Conservation (phyloP, 2,888 invertebrate species). For the Tiliacea aurago region DNA sequence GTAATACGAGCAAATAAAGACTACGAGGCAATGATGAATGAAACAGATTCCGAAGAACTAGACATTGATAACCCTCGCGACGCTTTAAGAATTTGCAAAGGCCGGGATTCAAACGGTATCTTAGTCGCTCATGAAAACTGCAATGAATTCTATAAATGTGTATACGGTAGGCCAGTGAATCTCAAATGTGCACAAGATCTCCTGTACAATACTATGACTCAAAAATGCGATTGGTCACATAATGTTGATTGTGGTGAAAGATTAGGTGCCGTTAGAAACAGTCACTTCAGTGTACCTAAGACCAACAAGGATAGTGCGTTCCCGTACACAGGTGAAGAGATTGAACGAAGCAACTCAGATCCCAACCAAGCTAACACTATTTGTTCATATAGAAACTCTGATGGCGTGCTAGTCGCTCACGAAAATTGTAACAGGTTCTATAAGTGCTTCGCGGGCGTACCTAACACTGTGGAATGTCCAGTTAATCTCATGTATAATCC, state of each 20-base stretch:
- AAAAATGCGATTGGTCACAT: constrained; percentile 72
- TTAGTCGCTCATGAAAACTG: constrained; percentile 73
- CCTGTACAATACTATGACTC: constrained; percentile 67
- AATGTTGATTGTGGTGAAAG: constrained; percentile 73
- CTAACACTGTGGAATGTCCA: constrained; percentile 61
- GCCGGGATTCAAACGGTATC: constrained; percentile 63
- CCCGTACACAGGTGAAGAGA: constrained; percentile 4
- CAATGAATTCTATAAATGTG: constrained; percentile 73
- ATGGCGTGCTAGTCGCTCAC: constrained; percentile 65
- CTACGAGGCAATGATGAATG: not conserved
- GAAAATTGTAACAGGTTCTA: constrained; percentile 70
- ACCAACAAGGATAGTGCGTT: not conserved
- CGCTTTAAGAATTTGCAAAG: constrained; percentile 67
- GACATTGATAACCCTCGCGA: constrained; percentile 65
- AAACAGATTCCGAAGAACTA: constrained; percentile 8
- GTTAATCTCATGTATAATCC: constrained; percentile 64
- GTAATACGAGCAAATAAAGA: not conserved
- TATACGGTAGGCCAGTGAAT: constrained; percentile 64
- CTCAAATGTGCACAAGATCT: constrained; percentile 62
- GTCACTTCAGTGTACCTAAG: not conserved
- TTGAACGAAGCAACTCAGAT: constrained; percentile 27
- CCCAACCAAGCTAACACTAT: constrained; percentile 51
- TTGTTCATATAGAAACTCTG: constrained; percentile 62
- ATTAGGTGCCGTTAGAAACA: constrained; percentile 36
- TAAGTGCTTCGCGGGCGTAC: constrained; percentile 61